These are phyloP conservation scores for Byasa hedistus DNA, from an alignment of 2,888 invertebrate genomes.

Conservation along the genomic window DNA sequence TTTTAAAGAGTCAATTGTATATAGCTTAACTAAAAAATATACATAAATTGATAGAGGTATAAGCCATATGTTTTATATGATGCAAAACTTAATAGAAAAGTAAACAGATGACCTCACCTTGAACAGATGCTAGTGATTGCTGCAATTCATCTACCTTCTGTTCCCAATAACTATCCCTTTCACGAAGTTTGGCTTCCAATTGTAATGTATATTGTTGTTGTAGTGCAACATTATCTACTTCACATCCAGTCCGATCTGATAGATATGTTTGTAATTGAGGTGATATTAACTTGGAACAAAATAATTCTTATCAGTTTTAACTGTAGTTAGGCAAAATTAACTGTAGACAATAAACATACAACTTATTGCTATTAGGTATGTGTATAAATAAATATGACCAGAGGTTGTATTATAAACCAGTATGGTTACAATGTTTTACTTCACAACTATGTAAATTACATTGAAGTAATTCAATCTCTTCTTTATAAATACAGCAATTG, in stretches of 20 bases:
- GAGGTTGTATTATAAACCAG: too few relatives aligned
- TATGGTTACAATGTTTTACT: too few relatives aligned
- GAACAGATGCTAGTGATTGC: conserved; percentile 78
- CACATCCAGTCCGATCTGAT: conserved; percentile 66
- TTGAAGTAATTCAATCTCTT: neutral
- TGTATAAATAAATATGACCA: too few relatives aligned
- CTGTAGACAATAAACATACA: too few relatives aligned
- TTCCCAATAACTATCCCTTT: conserved; percentile 80
- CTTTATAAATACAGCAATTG: neutral
- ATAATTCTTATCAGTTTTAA: neutral
- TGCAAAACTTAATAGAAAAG: neutral
- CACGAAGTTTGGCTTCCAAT: conserved; percentile 82
- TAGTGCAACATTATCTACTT: conserved; percentile 59
- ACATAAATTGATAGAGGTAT: neutral
- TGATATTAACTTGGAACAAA: conserved; percentile 59
- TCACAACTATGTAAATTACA: too few relatives aligned
- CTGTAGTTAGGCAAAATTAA: neutral
- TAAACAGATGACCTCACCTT: conserved; percentile 82
- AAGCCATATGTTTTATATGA: neutral
- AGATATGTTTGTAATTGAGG: conserved; percentile 70
- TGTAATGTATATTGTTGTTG: conserved; percentile 81
- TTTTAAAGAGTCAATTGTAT: too few relatives aligned
- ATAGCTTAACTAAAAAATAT: too few relatives aligned
- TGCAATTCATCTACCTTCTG: conserved; percentile 81
- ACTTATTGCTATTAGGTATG: too few relatives aligned